Base-by-base conservation (phyloP, 2,113 vertebrate genomes). In the Otus sunia region DNA sequence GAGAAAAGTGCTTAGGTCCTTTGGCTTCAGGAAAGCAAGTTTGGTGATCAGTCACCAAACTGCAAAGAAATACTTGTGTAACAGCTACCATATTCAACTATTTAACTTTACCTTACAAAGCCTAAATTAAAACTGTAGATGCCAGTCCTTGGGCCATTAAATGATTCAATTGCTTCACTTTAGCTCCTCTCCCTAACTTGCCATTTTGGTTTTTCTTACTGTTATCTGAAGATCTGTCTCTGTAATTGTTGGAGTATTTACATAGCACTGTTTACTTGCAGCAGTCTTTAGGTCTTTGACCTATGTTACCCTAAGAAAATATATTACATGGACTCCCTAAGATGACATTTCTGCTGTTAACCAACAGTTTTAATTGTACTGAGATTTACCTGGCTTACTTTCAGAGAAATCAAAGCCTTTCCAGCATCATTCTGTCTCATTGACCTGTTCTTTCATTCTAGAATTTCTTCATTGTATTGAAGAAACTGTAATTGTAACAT, bases 1-100 rank as follows among this genome's bases (percentile, higher is more conserved):
- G 72, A 96, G 68, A 85, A 94, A 96, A 97, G 18, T 59, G 88
- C 56, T 95, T 88, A 81, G 50, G 17, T 87, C 73, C 89, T 73
- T 72, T 95, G 64, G 77, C 81, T 97, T 97, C 97, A 87, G 94
- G 89, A 94, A 97, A 84, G 26, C 23, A 80, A 97, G 32, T 79
- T n/a, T 88, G 53, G n/a, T 96, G 64, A 97, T 97, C 36, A 47
- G 29, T 96, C 92, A 96, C 43, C 73, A 85, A 94, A 83, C 63
- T 66, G 67, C 73, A 93, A 91, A 88, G n/a, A 75, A 71, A 27
- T 60, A 93, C 43, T 59, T 41, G 52, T 71, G 30, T 81, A 91
- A 62, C 8, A 95, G 78, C 74, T 87, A 80, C 30, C 63, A 43
- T n/a, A 90, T 90, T 88, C 64, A 91, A 49, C 41, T 52, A 56